Evolutionary conservation across 2,888 invertebrate genomes (phyloP).

Genomic region (Marasmarcha lunaedactyla): DNA sequence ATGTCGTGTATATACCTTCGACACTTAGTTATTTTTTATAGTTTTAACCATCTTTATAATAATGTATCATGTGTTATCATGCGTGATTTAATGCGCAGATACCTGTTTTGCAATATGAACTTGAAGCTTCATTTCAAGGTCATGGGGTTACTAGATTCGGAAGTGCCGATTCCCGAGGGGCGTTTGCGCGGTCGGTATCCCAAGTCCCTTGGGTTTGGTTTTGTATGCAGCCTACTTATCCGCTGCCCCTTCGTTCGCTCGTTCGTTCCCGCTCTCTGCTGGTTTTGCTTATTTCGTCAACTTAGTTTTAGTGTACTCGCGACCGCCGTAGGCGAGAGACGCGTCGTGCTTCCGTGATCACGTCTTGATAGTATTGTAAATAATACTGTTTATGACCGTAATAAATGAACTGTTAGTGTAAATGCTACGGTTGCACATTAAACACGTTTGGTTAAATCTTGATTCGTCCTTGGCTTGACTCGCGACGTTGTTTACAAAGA

Average conservation of each 20-base stretch:
- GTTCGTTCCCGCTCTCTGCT: conserved; percentile 24
- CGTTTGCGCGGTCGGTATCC: not conserved
- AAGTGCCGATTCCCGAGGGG: not conserved
- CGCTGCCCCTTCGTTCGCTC: conserved; percentile 39
- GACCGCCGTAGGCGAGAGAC: conserved; percentile 39
- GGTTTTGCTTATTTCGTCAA: conserved; percentile 33
- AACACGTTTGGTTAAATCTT: conserved; percentile 34
- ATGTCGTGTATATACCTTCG: too few species aligned
- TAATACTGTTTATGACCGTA: conserved; percentile 24
- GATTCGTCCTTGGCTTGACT: conserved; percentile 13
- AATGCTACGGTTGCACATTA: conserved; percentile 37
- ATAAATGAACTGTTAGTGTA: conserved; percentile 47
- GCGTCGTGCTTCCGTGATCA: conserved; percentile 29
- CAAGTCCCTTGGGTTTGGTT: conserved; percentile 5
- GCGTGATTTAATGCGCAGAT: too few species aligned
- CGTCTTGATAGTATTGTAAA: conserved; percentile 2
- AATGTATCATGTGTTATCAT: too few species aligned
- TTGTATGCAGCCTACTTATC: conserved; percentile 20
- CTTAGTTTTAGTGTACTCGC: conserved; percentile 49
- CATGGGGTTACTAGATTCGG: not conserved
- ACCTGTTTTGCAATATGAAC: too few species aligned
- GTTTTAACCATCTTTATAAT: too few species aligned
- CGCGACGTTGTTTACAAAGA: conserved; percentile 40
- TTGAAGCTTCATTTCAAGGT: too few species aligned
- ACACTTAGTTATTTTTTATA: too few species aligned